Base-by-base conservation (phyloP, 2,888 invertebrate species). In the Xylophagus ater region DNA sequence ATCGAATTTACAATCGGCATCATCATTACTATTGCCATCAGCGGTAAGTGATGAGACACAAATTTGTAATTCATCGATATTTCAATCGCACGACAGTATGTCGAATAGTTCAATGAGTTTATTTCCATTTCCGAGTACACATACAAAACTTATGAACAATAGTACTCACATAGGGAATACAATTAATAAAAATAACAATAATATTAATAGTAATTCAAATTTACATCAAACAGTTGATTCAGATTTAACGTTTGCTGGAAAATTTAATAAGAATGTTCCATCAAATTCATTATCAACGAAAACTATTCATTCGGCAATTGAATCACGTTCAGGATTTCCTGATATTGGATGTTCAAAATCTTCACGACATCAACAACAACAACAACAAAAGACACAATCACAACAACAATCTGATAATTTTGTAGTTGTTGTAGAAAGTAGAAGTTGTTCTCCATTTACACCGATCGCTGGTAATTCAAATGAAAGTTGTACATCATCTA, bases 171-270 rank as follows among this genome's bases (percentile, higher is more conserved):
- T 20, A 5, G 19, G 13, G 8, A 14, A 28, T 1, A 14, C 24
- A 19, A 32, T 10, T 37, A 25, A 34, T 26, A 32, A 26, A 32
- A 39, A n/a, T 40, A 43, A 36, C 29, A 40, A 41, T 18, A 45
- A 38, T 32, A 31, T 35, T 25, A 35, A 38, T 7, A 39, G 42
- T 43, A 40, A 36, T 34, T 18, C 29, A 25, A 31, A 4, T 24
- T 25, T 37, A 28, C 40, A 33, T 28, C 37, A 9, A 23, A 41
- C 29, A n/a, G n/a, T n/a, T n/a, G 32, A 43, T 35, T 39, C 39
- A 12, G 59, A 62, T 42, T 53, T 63, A 39, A 58, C 61, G 9
- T 63, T 63, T 49, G 52, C 58, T 4, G 63, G 63, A 1, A 56
- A 59, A 47, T 63, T 63, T 43, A 57, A 57, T n/a, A n/a, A n/a